These are phyloP conservation scores for Callipepla californica DNA, from an alignment of 2,113 vertebrate species.

Conservation along the genomic window DNA sequence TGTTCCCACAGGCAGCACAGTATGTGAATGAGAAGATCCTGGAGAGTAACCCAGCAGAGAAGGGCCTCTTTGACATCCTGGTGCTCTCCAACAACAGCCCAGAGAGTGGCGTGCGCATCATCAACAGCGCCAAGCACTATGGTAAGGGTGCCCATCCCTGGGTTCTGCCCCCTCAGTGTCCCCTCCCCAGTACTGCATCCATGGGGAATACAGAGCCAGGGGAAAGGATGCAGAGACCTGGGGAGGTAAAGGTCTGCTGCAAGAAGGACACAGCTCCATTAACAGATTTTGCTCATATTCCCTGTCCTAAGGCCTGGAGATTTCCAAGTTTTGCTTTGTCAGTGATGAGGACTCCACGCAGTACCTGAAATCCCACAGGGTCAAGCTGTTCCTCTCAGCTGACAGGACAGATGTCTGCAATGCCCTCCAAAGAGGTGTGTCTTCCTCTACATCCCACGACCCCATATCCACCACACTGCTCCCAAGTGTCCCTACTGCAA, in stretches of 20 bases:
- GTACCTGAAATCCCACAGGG: conserved; percentile 75
- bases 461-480: not conserved
- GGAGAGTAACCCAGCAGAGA: conserved; percentile 73
- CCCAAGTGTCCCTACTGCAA: not conserved
- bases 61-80: conserved; percentile 81
- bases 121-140: conserved; percentile 76
- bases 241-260: not conserved
- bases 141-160: conserved; percentile 18
- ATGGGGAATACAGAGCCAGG: not conserved
- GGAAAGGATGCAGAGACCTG: rapidly evolving
- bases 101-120: conserved; percentile 67
- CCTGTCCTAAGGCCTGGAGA: conserved; percentile 77
- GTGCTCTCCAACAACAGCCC: conserved; percentile 80
- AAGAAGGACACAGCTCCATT: not conserved
- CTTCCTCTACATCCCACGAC: not conserved
- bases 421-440: conserved; percentile 70
- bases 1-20: conserved; percentile 72
- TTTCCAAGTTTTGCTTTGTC: conserved; percentile 85
- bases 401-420: conserved; percentile 75
- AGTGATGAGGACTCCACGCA: conserved; percentile 74
- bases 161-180: not conserved
- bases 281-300: not conserved
- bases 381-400: conserved; percentile 84
- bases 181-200: not conserved
- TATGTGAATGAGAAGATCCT: conserved; percentile 79